Conservation (phyloP, 2,888 invertebrate genomes). For the Stenurella melanura region DNA sequence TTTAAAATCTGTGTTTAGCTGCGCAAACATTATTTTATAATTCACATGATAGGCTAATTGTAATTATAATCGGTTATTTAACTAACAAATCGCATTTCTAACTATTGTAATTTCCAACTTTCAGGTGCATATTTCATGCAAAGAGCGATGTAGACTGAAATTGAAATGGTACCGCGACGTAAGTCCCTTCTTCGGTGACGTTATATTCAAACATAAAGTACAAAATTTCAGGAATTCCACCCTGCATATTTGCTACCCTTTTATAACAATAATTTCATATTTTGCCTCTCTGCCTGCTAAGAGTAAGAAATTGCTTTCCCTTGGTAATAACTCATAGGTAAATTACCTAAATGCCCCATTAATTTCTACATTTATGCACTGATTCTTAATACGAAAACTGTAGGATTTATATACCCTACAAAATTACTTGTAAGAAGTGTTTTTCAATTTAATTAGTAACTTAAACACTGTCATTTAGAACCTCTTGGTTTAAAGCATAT, state of each 20-base stretch:
- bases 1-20: too few species aligned
- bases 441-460: neutral
- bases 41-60: too few species aligned
- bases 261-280: slow-evolving; percentile 58
- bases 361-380: slow-evolving; percentile 68
- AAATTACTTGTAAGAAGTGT: neutral
- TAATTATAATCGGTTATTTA: too few species aligned
- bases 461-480: neutral
- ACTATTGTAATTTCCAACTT: neutral
- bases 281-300: slow-evolving; percentile 47
- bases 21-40: too few species aligned
- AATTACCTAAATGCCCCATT: slow-evolving; percentile 71
- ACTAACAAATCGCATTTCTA: too few species aligned
- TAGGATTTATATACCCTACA: neutral
- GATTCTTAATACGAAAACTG: slow-evolving; percentile 48
- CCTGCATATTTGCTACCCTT: slow-evolving; percentile 50
- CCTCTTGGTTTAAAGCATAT: neutral
- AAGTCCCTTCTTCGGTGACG: slow-evolving; percentile 10
- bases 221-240: slow-evolving; percentile 56
- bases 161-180: neutral
- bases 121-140: neutral
- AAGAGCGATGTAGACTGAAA: neutral
- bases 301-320: slow-evolving; percentile 62
- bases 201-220: slow-evolving; percentile 35
- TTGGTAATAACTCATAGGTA: slow-evolving; percentile 69